These are phyloP conservation scores for Zele albiditarsus DNA, from an alignment of 2,888 invertebrate genomes.

Conservation along the genomic window DNA sequence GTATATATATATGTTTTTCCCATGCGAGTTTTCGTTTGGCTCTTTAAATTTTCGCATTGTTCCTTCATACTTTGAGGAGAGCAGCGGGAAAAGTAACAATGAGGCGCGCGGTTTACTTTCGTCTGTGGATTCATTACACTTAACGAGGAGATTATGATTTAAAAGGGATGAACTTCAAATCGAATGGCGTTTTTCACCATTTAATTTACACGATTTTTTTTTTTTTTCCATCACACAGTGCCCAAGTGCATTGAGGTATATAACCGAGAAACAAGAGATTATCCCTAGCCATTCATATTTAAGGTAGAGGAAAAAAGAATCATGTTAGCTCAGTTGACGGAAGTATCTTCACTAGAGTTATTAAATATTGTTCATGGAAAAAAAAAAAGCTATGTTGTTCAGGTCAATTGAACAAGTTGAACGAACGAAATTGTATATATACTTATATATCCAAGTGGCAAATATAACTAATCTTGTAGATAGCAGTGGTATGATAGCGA, in stretches of 20 bases:
- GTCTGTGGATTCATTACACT: constrained; percentile 64
- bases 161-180: constrained; percentile 66
- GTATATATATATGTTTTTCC: constrained; percentile 19
- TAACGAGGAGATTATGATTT: constrained; percentile 66
- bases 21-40: constrained; percentile 38
- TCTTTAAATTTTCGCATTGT: constrained; percentile 24
- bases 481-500: constrained; percentile 18
- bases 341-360: neutral
- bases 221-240: constrained; percentile 13
- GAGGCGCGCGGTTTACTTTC: constrained; percentile 45
- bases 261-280: constrained; percentile 59
- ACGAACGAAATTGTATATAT: neutral
- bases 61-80: neutral
- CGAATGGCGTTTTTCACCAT: constrained; percentile 50
- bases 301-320: too few species aligned
- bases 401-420: neutral
- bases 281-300: constrained; percentile 50
- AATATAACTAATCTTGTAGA: constrained; percentile 33
- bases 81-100: constrained; percentile 33
- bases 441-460: constrained; percentile 19
- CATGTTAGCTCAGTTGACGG: too few species aligned
- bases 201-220: constrained; percentile 7
- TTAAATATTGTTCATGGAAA: neutral
- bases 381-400: neutral
- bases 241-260: constrained; percentile 34